Evolutionary conservation across 2,113 vertebrate genomes (phyloP).

Genomic region (Dasyurus viverrinus): DNA sequence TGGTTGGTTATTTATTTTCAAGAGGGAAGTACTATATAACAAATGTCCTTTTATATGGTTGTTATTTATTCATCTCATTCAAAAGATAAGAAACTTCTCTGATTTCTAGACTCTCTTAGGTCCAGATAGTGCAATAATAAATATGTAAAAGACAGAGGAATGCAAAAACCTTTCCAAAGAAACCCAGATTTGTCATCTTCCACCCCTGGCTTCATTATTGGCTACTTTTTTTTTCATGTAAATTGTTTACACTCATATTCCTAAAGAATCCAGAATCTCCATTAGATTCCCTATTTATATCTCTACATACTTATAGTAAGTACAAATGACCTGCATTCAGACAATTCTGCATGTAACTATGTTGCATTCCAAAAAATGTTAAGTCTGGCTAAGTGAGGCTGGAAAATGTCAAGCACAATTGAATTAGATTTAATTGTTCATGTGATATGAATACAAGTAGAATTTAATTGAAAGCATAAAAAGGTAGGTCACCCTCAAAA

Average conservation of each 20-base stretch:
- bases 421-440: conserved; percentile 2
- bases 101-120: neutral
- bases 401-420: neutral
- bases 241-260: conserved; percentile 36
- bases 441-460: neutral
- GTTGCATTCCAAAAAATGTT: neutral
- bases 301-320: neutral
- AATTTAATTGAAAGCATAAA: conserved; percentile 33
- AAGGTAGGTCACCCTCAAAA: neutral
- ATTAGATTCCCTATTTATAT: neutral
- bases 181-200: neutral
- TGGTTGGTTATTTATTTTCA: neutral
- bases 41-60: neutral
- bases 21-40: neutral
- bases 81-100: neutral
- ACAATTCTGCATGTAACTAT: neutral
- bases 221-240: neutral
- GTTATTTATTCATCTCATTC: neutral
- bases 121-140: neutral
- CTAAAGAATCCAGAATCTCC: neutral
- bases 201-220: neutral
- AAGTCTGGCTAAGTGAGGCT: conserved; percentile 19
- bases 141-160: neutral
- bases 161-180: conserved; percentile 7
- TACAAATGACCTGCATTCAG: neutral